Percentiles rank a stretch among this genome's conserved stretches.
These are phyloP conservation scores for Thera britannica DNA, from an alignment of 2,888 invertebrate genomes.

Conservation along the genomic window DNA sequence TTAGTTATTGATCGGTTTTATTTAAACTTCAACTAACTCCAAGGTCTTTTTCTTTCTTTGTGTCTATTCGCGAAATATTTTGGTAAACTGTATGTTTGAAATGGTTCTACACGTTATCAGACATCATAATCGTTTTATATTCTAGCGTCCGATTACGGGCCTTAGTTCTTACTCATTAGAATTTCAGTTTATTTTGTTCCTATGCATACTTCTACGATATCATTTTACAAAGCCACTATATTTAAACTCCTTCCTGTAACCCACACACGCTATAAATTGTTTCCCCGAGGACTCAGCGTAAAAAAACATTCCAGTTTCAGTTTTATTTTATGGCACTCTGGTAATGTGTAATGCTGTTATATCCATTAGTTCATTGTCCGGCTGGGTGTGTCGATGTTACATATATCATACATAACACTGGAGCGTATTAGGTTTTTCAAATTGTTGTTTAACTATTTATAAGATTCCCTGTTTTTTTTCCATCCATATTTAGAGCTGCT, in stretches of 20 bases:
- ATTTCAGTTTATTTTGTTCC: neutral
- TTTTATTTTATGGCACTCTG: slow-evolving; percentile 46
- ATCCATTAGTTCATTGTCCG: slow-evolving; percentile 52
- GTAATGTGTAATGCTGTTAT: slow-evolving; percentile 44
- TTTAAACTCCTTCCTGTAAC: slow-evolving; percentile 22
- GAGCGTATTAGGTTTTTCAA: slow-evolving; percentile 7
- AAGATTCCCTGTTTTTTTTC: too few relatives aligned
- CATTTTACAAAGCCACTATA: slow-evolving; percentile 2
- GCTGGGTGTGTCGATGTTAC: slow-evolving; percentile 37
- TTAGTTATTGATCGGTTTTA: slow-evolving; percentile 29
- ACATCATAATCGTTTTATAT: neutral
- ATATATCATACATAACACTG: slow-evolving; percentile 14
- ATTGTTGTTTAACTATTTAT: neutral
- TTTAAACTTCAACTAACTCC: slow-evolving; percentile 21
- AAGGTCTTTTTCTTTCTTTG: slow-evolving; percentile 17
- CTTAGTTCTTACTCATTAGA: neutral
- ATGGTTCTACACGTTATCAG: too few relatives aligned
- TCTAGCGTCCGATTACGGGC: neutral
- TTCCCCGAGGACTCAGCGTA: slow-evolving; percentile 21
- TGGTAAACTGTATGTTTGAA: too few relatives aligned
- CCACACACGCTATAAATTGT: slow-evolving; percentile 37
- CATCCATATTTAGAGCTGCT: too few relatives aligned
- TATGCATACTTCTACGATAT: neutral
- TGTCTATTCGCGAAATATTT: neutral
- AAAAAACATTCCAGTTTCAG: slow-evolving; percentile 36